Evolutionary conservation across 2,797 vertebrate species (phyloP).

Genomic region (Artibeus lituratus): DNA sequence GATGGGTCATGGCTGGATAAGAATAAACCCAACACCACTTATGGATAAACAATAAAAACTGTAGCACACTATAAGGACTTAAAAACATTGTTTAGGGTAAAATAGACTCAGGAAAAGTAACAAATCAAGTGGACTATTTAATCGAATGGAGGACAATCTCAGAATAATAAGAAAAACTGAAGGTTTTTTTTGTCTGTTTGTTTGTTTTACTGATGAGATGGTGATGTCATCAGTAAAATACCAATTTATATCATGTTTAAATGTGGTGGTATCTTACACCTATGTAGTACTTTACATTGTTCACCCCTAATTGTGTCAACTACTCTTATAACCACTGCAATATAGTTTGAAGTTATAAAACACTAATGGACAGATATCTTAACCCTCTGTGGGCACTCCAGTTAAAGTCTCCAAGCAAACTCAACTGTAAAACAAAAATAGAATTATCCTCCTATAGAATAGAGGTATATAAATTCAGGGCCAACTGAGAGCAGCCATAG

Average conservation of each 20-base stretch:
- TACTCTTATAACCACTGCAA: not conserved
- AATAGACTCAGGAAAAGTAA: not conserved
- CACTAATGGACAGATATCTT: not conserved
- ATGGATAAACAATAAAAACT: not conserved
- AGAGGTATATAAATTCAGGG: not conserved
- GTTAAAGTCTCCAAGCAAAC: not conserved
- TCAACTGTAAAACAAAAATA: not conserved
- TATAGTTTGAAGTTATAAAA: not conserved
- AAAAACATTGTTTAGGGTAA: not conserved
- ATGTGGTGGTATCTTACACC: not conserved
- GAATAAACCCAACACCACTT: not conserved
- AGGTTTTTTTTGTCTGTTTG: too few species aligned
- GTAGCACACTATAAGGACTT: not conserved
- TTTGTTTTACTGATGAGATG: not conserved
- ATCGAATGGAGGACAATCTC: not conserved
- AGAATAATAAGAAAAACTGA: not conserved
- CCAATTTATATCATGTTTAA: not conserved
- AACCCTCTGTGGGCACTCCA: accelerated
- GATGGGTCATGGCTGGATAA: not conserved
- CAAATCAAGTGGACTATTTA: not conserved
- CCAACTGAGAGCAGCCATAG: not conserved
- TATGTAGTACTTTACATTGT: not conserved
- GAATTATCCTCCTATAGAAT: not conserved
- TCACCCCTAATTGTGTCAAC: not conserved
- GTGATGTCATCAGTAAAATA: not conserved